A percentile compares a stretch with the other conserved stretches of the same genome.
phyloP scores from a whole-genome alignment of 2,113 vertebrate genomes.

The Leuciscus idus region DNA sequence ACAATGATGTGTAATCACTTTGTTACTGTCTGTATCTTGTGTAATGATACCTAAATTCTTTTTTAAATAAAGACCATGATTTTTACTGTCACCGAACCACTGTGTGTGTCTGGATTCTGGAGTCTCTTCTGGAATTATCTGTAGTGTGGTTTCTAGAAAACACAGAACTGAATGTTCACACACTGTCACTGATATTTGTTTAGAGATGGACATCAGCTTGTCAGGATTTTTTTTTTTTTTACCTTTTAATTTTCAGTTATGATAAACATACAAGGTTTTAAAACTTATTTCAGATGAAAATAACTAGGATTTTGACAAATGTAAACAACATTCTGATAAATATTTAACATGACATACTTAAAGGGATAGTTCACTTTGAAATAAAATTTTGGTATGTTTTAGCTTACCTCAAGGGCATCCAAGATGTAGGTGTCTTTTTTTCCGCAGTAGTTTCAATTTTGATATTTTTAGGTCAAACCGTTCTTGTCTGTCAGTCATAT shows the following conservation, averaged over 20 bases:
- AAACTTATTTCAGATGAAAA: not conserved
- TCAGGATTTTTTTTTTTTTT: not conserved
- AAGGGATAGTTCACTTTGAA: too few species aligned
- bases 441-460: too few species aligned
- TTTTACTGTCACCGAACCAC: constrained; percentile 47
- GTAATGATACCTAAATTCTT: constrained; percentile 46
- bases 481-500: too few species aligned
- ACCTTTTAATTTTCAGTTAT: not conserved
- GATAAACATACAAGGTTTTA: not conserved
- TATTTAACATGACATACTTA: not conserved
- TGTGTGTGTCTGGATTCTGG: not conserved
- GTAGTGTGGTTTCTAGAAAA: not conserved
- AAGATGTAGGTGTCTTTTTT: too few species aligned
- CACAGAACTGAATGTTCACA: not conserved
- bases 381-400: too few species aligned
- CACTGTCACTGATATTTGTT: not conserved
- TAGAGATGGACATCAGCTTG: not conserved
- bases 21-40: constrained; percentile 52
- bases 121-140: not conserved
- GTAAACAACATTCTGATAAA: not conserved
- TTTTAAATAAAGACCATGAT: constrained; percentile 51
- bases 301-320: not conserved
- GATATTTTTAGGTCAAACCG: too few species aligned
- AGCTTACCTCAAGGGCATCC: too few species aligned
- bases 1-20: constrained; percentile 51